Evolutionary conservation across 2,888 invertebrate genomes (phyloP), one percentile per base, ranked within the genome.

Genomic region (Dione juno): DNA sequence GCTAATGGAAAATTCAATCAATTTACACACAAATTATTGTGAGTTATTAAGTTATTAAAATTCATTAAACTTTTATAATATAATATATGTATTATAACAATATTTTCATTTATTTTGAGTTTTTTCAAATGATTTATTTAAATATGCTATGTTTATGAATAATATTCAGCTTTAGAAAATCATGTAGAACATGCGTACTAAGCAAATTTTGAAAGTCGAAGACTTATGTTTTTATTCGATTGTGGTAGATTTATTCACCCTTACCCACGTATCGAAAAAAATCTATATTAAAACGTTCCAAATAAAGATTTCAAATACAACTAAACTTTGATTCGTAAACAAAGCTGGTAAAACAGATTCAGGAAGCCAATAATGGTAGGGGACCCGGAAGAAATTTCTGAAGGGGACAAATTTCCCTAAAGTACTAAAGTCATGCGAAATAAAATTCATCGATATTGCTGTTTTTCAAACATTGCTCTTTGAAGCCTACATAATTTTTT

Each of bases 381-480:
- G 87, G 85, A 87, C 83, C 81, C 78, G 77, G 81, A 81, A 81
- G 80, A 81, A 80, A 83, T 81, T 81, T 79, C 80, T 81, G 84
- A 85, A 87, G 88, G 87, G 89, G 84, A 85, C 82, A 84, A 84
- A 86, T 88, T 89, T 86, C 86, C 88, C 87, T 81, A 80, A 87
- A 89, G 88, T 87, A 89, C 88, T 87, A 84, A 88, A 89, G 85
- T 87, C 85, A 85, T 82, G 81, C 84, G 84, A 89, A 88, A 89
- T 86, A 89, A 88, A 89, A 90, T 90, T 89, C 88, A 90, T 89
- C 81, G 88, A 86, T 87, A 88, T 88, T 86, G 83, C 81, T 81
- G 78, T 83, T 85, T 82, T 81, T 80, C 80, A 81, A 88, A 84
- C 79, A 81, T 83, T 80, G 73, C 75, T 76, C 77, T 73, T 71